Conservation (phyloP, 2,888 invertebrate species). For the Schrankia costaestrigalis region DNA sequence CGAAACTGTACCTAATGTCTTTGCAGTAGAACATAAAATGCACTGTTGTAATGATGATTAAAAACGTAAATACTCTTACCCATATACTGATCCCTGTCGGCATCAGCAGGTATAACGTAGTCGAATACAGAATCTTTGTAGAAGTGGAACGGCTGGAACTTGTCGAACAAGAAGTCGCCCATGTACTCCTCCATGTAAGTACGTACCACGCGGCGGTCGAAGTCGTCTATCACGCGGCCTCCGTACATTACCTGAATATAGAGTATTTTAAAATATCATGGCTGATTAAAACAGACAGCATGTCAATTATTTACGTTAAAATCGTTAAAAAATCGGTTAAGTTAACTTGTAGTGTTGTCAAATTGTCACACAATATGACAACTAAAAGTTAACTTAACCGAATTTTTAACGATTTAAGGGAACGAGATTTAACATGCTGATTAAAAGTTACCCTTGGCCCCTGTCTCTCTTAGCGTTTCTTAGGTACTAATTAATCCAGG, state of each 20-base stretch:
- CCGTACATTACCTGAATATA: slow-evolving; percentile 92
- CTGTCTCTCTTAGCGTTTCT: too few species aligned
- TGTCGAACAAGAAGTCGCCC: slow-evolving; percentile 96
- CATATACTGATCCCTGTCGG: slow-evolving; percentile 85
- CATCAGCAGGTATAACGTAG: slow-evolving; percentile 87
- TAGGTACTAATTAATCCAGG: too few species aligned
- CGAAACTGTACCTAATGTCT: too few species aligned
- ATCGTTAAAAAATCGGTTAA: too few species aligned
- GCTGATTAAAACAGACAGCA: background rate
- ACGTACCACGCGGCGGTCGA: slow-evolving; percentile 91
- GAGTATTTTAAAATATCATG: background rate
- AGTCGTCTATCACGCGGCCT: slow-evolving; percentile 95
- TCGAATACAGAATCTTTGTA: slow-evolving; percentile 87
- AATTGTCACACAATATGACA: too few species aligned
- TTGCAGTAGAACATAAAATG: too few species aligned
- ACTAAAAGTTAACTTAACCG: too few species aligned
- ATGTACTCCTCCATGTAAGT: slow-evolving; percentile 97
- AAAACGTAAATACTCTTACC: slow-evolving; percentile 73
- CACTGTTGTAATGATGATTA: too few species aligned
- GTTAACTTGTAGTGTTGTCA: too few species aligned
- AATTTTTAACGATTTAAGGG: too few species aligned
- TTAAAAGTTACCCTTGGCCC: too few species aligned
- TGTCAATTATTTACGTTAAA: background rate
- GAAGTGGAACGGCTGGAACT: slow-evolving; percentile 95
- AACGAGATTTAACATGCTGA: too few species aligned